Evolutionary conservation across 2,797 vertebrate species (phyloP).

Genomic region (Serranus cabrilla): DNA sequence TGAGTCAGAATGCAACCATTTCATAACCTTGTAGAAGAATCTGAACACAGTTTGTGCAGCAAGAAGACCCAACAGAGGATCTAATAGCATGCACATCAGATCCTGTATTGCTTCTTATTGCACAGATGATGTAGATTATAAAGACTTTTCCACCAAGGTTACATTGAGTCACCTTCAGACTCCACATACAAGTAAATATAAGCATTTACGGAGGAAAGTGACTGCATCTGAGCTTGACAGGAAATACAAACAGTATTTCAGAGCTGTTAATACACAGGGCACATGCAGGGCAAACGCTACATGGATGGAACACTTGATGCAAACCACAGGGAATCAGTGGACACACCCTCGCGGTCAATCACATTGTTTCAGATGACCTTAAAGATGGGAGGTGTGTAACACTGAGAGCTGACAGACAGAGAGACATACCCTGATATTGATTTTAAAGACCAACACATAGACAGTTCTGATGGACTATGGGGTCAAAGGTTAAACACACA

Average conservation of each 20-base stretch:
- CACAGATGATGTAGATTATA: not conserved
- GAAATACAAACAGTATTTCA: conserved; percentile 10
- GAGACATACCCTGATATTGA: conserved; percentile 23
- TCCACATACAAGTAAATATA: conserved; percentile 29
- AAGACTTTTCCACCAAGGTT: conserved; percentile 11
- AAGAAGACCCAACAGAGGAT: conserved; percentile 3
- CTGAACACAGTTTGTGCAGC: conserved; percentile 21
- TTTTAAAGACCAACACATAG: conserved; percentile 8
- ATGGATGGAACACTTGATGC: conserved; percentile 58
- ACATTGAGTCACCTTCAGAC: conserved; percentile 21
- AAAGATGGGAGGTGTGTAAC: conserved; percentile 18
- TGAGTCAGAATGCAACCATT: conserved; percentile 26
- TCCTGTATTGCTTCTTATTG: conserved; percentile 37
- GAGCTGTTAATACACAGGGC: not conserved
- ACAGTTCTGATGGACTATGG: not conserved
- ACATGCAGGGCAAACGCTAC: conserved; percentile 20
- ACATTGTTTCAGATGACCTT: conserved; percentile 29
- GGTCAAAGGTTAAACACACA: conserved; percentile 42
- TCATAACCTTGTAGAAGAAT: conserved; percentile 20
- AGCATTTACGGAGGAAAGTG: conserved; percentile 20
- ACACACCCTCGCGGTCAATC: conserved; percentile 33
- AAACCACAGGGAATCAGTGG: conserved; percentile 70
- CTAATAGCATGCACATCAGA: conserved; percentile 2
- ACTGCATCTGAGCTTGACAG: not conserved
- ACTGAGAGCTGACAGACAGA: conserved; percentile 34